Evolutionary conservation across 2,888 invertebrate species (phyloP).

Genomic region (Saturnia pavonia): DNA sequence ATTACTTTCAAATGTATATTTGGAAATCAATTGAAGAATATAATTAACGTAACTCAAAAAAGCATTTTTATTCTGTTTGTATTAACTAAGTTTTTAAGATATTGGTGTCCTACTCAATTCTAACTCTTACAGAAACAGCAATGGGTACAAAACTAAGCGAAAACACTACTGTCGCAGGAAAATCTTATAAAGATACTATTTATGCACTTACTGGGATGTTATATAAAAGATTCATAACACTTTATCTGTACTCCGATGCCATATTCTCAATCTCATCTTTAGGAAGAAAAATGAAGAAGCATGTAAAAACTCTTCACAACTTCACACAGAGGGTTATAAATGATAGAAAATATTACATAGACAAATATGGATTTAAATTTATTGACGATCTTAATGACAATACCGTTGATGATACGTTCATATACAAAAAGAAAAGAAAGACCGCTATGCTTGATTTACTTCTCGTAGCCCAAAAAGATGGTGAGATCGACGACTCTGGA

Average conservation of each 20-base stretch:
- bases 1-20: too few relatives aligned
- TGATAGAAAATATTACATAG: constrained; percentile 36
- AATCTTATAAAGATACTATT: constrained; percentile 82
- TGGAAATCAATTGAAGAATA: neutral
- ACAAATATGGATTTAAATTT: constrained; percentile 29
- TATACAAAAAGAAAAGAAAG: constrained; percentile 67
- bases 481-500: constrained; percentile 73
- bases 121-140: constrained; percentile 79
- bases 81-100: neutral
- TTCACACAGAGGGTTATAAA: constrained; percentile 65
- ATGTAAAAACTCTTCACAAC: constrained; percentile 56
- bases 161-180: constrained; percentile 60
- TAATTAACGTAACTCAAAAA: neutral
- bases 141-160: constrained; percentile 85
- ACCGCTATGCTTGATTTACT: constrained; percentile 81
- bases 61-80: too few relatives aligned
- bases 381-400: constrained; percentile 28
- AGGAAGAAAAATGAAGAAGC: constrained; percentile 70
- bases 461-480: constrained; percentile 71
- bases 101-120: neutral
- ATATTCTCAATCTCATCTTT: constrained; percentile 78
- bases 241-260: constrained; percentile 80
- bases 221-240: constrained; percentile 64
- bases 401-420: constrained; percentile 38
- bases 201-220: constrained; percentile 65